Evolutionary conservation across 2,113 vertebrate genomes (phyloP), one percentile per base, ranked within the genome.

Genomic region (Dendrocopos noguchii): DNA sequence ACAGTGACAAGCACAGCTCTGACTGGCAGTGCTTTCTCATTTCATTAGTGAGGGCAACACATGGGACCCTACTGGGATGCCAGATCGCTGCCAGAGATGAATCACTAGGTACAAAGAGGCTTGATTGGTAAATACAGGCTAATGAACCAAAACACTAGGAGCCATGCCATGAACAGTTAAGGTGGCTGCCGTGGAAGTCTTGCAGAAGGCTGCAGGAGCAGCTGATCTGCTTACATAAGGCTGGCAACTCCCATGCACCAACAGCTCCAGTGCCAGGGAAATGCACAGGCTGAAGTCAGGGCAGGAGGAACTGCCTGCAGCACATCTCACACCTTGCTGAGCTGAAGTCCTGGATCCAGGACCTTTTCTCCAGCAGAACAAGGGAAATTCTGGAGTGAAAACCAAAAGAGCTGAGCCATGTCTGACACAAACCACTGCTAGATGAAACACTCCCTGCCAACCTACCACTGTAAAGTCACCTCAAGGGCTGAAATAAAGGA

Each of bases 51-150:
- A 64, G 71, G 29, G 56, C 60, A 80, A 70, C 29, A 87, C 77
- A 87, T 15, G 66, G 42, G 21, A 80, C 47, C 28, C 46, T 25
- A 19, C 73, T 1, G 3, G 82, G 60, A 82, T 33, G 53, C 31
- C 42, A 44, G 88, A 83, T 13, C 34, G n/a, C 21, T 96, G 86
- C 47, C 61, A 95, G 68, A 77, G 61, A 83, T 10, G 33, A 88
- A 91, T 47, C 72, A 75, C 29, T 84, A 78, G 1, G 1, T 67
- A 56, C 80, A 93, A 47, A 46, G 22, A 50, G 80, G 31, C 47
- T 80, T 28, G 84, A 86, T 78, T 71, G 83, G 56, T 86, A 93
- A 95, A 95, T 29, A 94, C 61, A 86, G 47, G 25, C 53, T 83
- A 90, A 90, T 75, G 56, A 83, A 85, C 87, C 29, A 88, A 92